These are phyloP conservation scores for Rutilus rutilus DNA, from an alignment of 2,113 vertebrate genomes.

Conservation along the genomic window DNA sequence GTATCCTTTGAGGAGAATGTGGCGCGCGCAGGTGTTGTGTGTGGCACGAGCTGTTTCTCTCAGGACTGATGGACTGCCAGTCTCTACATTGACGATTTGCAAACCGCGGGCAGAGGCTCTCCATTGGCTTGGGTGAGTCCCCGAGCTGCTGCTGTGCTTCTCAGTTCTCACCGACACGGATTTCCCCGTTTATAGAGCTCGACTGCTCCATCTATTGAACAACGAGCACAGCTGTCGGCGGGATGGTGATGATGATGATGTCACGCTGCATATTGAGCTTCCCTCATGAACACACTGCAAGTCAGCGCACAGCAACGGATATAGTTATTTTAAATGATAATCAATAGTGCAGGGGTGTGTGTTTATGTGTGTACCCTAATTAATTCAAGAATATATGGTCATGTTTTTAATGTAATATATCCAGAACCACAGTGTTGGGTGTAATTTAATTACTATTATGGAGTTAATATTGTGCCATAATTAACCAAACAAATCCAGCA, in stretches of 20 bases:
- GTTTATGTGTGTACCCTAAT: neutral
- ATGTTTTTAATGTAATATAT: neutral
- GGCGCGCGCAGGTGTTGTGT: neutral
- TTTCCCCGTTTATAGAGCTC: conserved; percentile 61
- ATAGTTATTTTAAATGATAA: neutral
- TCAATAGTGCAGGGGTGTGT: neutral
- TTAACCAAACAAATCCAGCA: too few species aligned
- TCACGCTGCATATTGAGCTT: conserved; percentile 48
- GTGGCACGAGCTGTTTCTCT: conserved; percentile 16
- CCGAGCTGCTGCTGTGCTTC: conserved; percentile 47
- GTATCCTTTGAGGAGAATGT: neutral
- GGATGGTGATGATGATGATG: conserved; percentile 72
- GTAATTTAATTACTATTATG: too few species aligned
- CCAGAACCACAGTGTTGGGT: too few species aligned
- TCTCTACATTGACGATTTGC: conserved; percentile 38
- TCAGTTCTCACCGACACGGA: conserved; percentile 19
- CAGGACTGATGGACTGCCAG: conserved; percentile 16
- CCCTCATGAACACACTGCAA: neutral
- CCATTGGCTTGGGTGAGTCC: conserved; percentile 51
- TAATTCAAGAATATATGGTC: neutral
- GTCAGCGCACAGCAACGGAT: neutral
- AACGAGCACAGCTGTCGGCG: conserved; percentile 36
- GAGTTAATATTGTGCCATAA: too few species aligned
- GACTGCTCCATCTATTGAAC: conserved; percentile 77
- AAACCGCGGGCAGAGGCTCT: conserved; percentile 51